Base-by-base conservation (phyloP, 2,888 invertebrate species). In the Lottia scabra region DNA sequence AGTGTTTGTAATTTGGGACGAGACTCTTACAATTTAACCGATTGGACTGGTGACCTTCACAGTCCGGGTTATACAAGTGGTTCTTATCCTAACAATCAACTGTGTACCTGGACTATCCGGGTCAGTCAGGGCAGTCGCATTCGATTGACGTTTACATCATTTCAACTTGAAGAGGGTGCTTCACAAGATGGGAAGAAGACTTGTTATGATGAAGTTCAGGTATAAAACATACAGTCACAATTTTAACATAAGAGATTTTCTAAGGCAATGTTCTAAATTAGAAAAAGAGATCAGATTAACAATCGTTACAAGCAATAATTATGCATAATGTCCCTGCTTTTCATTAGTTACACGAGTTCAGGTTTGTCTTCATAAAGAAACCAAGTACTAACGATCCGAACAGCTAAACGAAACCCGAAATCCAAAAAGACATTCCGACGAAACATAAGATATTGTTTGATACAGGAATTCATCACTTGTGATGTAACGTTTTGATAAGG, bases 161-260 rank as follows among this genome's bases (percentile, higher is more conserved):
- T 79, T 45, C 66, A 76, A 30, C 66, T 79, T 27, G 79, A 79
- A 67, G 71, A 68, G n/a, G 75, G 75, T 65, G 48, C 16, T 71
- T 30, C 27, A 19, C 30, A 16, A 63, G 67, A 45, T 19, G 43
- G 3, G 43, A 71, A 2, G 67, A 19, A 0, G 15, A 16, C 48
- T n/a, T 26, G 67, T 46, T 27, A 46, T 27, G 15, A 15, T 48
- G 10, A 68, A 74, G 44, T 15, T n/a, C 45, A 74, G 76, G 48
- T 56, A 56, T 56, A n/a, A 8, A n/a, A 19, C 19, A 1, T n/a
- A 12, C 3, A 56, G 23, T 56, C 19, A 56, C 23, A 56, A 56
- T 12, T 56, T 23, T 19, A 56, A 56, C 2, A 13, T 13, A 56
- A 19, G 19, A 56, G 15, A n/a, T 10, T 56, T 12, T 23, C 38